Percentiles rank a stretch among this genome's conserved stretches.
Conservation (phyloP, 2,113 vertebrate species). For the Protomyctophum bolini region DNA sequence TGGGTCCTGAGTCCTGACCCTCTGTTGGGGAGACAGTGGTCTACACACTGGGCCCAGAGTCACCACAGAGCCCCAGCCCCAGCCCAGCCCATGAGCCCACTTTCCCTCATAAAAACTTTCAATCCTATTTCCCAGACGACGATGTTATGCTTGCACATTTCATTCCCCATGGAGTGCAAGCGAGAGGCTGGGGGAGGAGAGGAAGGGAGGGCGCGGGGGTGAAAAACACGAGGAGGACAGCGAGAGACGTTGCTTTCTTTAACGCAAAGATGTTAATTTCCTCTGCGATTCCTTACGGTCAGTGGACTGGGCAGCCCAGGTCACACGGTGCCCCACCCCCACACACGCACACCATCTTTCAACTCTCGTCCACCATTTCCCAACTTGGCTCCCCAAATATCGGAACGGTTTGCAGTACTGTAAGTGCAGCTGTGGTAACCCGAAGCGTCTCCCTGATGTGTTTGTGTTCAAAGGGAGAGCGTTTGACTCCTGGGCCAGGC, state of each 20-base stretch:
- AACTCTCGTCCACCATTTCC: slow-evolving; percentile 22
- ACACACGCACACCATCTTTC: slow-evolving; percentile 44
- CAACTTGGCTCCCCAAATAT: slow-evolving; percentile 59
- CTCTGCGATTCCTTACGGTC: slow-evolving; percentile 62
- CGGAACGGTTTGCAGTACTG: slow-evolving; percentile 34
- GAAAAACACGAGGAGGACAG: slow-evolving; percentile 69
- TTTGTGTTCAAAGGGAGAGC: slow-evolving; percentile 56
- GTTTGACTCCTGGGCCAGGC: slow-evolving; percentile 60
- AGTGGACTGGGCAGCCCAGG: slow-evolving; percentile 60
- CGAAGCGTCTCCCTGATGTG: slow-evolving; percentile 50
- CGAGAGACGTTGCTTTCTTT: slow-evolving; percentile 71
- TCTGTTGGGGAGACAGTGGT: neutral
- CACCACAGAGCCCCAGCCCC: slow-evolving; percentile 11
- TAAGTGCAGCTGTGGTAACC: slow-evolving; percentile 66
- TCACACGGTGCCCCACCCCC: slow-evolving; percentile 53
- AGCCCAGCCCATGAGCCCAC: slow-evolving; percentile 33
- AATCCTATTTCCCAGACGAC: slow-evolving; percentile 61
- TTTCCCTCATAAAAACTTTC: slow-evolving; percentile 57
- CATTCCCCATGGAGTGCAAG: slow-evolving; percentile 45
- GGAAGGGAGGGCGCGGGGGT: slow-evolving; percentile 10
- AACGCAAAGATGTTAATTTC: slow-evolving; percentile 75
- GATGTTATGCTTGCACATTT: slow-evolving; percentile 71
- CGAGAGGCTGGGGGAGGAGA: slow-evolving; percentile 43
- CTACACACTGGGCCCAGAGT: slow-evolving; percentile 21
- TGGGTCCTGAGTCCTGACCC: too few relatives aligned